Evolutionary conservation across 2,888 invertebrate genomes (phyloP).

Genomic region (Parnassius smintheus): DNA sequence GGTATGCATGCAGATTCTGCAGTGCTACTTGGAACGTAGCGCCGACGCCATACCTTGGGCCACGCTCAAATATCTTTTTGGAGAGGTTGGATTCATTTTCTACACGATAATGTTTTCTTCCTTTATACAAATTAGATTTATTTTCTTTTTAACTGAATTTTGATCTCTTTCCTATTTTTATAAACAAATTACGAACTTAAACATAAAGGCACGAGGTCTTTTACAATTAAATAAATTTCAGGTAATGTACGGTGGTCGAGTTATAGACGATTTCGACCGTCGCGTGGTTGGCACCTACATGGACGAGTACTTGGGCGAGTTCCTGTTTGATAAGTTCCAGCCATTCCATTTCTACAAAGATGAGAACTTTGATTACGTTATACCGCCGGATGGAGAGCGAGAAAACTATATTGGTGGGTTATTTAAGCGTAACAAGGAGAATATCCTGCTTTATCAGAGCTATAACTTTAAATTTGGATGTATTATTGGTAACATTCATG

Average conservation of each 20-base stretch:
- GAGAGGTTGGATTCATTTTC: constrained; percentile 83
- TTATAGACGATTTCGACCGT: constrained; percentile 95
- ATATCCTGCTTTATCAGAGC: too few relatives aligned
- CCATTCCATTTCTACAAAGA: constrained; percentile 94
- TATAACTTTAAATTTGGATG: too few relatives aligned
- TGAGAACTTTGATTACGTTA: constrained; percentile 86
- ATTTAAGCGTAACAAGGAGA: neutral
- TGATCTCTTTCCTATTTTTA: too few relatives aligned
- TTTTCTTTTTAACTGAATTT: too few relatives aligned
- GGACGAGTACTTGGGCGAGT: constrained; percentile 97
- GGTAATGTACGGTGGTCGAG: constrained; percentile 97
- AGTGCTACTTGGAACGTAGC: constrained; percentile 90
- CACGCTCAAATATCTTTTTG: constrained; percentile 94
- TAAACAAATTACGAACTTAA: too few relatives aligned
- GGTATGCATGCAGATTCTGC: constrained; percentile 92
- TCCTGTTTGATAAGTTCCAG: constrained; percentile 94
- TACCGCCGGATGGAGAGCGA: constrained; percentile 85
- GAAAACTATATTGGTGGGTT: constrained; percentile 86
- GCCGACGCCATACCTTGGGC: constrained; percentile 89
- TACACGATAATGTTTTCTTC: neutral
- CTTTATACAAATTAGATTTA: too few relatives aligned
- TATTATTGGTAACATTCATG: too few relatives aligned
- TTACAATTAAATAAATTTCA: constrained; percentile 41
- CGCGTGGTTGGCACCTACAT: constrained; percentile 93
- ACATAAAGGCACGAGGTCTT: too few relatives aligned